A percentile compares a stretch with the other conserved stretches of the same genome.
Evolutionary conservation across 1,140 invertebrate species (phyloP).

Genomic region (Trissolcus basalis): DNA sequence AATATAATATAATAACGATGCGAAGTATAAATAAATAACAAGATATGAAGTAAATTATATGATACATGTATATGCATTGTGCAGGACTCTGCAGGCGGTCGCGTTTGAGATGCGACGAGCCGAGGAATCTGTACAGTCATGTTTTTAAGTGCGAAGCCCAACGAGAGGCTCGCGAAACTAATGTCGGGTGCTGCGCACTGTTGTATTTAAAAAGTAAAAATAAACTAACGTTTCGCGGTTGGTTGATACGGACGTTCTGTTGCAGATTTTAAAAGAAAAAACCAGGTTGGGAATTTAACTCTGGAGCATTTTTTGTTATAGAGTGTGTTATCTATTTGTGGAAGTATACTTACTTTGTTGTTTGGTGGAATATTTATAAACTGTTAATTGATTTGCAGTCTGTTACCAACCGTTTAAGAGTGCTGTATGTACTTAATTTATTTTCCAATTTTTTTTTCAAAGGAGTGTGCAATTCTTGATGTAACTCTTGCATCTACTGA

Average conservation of each 20-base stretch:
- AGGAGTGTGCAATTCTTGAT: slow-evolving; percentile 51
- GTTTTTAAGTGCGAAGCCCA: slow-evolving; percentile 21
- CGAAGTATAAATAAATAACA: slow-evolving; percentile 45
- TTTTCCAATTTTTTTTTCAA: slow-evolving; percentile 13
- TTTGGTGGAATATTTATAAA: background rate
- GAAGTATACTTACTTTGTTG: background rate
- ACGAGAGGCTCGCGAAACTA: slow-evolving; percentile 19
- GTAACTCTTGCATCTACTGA: slow-evolving; percentile 58
- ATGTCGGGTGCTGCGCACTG: slow-evolving; percentile 48
- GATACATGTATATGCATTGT: slow-evolving; percentile 41
- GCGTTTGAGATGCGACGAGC: background rate
- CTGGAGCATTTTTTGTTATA: too few relatives aligned
- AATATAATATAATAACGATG: slow-evolving; percentile 20
- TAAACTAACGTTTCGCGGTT: slow-evolving; percentile 27
- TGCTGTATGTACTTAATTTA: slow-evolving; percentile 44
- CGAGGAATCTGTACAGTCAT: slow-evolving; percentile 16
- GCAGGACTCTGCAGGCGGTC: too few relatives aligned
- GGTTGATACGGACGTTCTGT: slow-evolving; percentile 10
- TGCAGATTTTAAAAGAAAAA: background rate
- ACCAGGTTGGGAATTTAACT: too few relatives aligned
- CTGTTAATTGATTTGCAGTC: background rate
- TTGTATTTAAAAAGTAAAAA: slow-evolving; percentile 28
- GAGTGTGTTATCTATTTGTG: too few relatives aligned
- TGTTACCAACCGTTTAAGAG: slow-evolving; percentile 9
- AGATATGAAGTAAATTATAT: slow-evolving; percentile 33